These are phyloP conservation scores for Aldrovandia affinis DNA, from an alignment of 2,797 vertebrate genomes.

Conservation along the genomic window DNA sequence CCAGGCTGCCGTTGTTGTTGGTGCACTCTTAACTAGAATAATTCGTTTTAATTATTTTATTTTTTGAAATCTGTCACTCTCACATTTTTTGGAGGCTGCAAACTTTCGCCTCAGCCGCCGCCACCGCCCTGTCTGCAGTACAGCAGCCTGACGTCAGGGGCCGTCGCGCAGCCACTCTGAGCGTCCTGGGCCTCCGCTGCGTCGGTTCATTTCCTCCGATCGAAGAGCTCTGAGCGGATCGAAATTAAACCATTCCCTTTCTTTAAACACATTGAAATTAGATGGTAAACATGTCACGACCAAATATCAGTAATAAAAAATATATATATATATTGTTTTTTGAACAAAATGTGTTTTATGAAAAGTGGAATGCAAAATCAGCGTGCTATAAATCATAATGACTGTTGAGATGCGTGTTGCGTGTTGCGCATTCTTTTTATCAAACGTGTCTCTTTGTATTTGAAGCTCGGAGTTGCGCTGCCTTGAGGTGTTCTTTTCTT, in stretches of 20 bases:
- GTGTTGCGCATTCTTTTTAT: not conserved
- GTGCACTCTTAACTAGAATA: constrained; percentile 63
- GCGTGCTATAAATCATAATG: not conserved
- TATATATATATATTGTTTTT: too few relatives aligned
- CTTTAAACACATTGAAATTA: not conserved
- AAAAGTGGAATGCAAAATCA: not conserved
- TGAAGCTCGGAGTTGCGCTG: not conserved
- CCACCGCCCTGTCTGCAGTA: not conserved
- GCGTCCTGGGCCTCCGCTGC: not conserved
- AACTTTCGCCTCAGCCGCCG: constrained; percentile 52
- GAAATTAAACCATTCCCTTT: not conserved
- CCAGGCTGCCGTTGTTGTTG: constrained; percentile 73
- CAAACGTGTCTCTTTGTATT: not conserved
- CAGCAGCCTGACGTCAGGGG: not conserved
- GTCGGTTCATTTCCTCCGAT: not conserved
- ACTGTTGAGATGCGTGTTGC: not conserved
- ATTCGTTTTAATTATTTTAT: constrained; percentile 60
- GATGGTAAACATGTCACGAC: not conserved
- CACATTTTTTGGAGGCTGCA: constrained; percentile 68
- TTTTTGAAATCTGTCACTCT: constrained; percentile 57
- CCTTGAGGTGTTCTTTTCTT: not conserved
- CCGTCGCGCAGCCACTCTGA: not conserved
- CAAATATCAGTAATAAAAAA: not conserved
- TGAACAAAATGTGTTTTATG: not conserved
- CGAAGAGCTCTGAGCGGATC: not conserved